A percentile compares a stretch with the other conserved stretches of the same genome.
Conservation (phyloP, 1,140 invertebrate species). For the Phortica variegata region DNA sequence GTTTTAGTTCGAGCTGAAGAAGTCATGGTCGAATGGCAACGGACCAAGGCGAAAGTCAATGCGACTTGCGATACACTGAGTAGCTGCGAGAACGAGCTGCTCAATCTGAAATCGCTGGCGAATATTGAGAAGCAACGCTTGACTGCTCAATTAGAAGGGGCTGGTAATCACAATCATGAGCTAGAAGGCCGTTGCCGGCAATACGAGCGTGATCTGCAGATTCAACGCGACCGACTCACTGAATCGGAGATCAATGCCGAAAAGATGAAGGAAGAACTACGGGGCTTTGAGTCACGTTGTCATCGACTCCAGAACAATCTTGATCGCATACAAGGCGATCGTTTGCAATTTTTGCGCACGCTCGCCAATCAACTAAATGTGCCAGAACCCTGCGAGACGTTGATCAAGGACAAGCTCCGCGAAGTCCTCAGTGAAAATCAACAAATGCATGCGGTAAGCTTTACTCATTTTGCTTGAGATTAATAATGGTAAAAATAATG, state of each 20-base stretch:
- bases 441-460: constrained; percentile 69
- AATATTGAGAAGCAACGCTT: constrained; percentile 53
- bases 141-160: constrained; percentile 41
- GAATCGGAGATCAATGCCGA: constrained; percentile 51
- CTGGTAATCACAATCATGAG: constrained; percentile 47
- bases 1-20: constrained; percentile 72
- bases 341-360: constrained; percentile 42
- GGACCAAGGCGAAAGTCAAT: constrained; percentile 60
- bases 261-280: constrained; percentile 52
- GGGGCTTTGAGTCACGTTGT: constrained; percentile 54
- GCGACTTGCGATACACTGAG: constrained; percentile 52
- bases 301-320: constrained; percentile 50
- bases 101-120: constrained; percentile 44
- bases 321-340: constrained; percentile 48
- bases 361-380: constrained; percentile 44
- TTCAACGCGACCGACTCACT: constrained; percentile 46
- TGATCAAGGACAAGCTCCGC: constrained; percentile 74
- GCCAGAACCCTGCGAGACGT: constrained; percentile 68
- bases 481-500: neutral
- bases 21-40: constrained; percentile 67
- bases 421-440: constrained; percentile 75
- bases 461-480: neutral
- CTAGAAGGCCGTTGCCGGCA: constrained; percentile 47
- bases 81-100: constrained; percentile 47
- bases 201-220: constrained; percentile 49